Evolutionary conservation across 2,888 invertebrate genomes (phyloP).

Genomic region (Melinaea menophilus): DNA sequence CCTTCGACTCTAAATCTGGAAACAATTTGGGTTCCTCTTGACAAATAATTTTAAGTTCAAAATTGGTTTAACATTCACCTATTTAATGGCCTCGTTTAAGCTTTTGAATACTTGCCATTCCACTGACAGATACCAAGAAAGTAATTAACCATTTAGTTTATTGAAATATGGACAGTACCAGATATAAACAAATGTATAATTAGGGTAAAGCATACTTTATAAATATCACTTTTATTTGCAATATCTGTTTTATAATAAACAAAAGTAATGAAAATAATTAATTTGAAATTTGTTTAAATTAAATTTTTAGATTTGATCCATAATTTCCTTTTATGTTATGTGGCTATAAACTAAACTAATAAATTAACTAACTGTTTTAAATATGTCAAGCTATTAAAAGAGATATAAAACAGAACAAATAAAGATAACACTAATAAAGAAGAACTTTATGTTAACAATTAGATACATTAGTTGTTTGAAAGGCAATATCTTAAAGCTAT

Average conservation of each 20-base stretch:
- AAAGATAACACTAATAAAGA: conserved; percentile 27
- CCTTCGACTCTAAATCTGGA: conserved; percentile 70
- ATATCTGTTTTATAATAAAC: too few relatives aligned
- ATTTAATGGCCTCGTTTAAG: conserved; percentile 56
- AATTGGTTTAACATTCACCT: conserved; percentile 62
- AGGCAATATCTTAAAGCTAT: conserved; percentile 28
- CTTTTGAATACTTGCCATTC: conserved; percentile 45
- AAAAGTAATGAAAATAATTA: too few relatives aligned
- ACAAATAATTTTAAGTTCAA: conserved; percentile 69
- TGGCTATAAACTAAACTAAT: conserved; percentile 14
- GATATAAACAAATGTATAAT: neutral
- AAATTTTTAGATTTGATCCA: neutral
- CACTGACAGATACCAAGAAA: conserved; percentile 26
- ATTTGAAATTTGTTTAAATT: too few relatives aligned
- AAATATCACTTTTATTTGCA: neutral
- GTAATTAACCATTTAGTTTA: conserved; percentile 20
- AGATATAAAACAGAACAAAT: conserved; percentile 22
- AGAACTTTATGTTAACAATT: conserved; percentile 31
- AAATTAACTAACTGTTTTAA: conserved; percentile 17
- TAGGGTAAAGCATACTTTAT: neutral
- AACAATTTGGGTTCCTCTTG: conserved; percentile 67
- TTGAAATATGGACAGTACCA: neutral
- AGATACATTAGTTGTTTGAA: conserved; percentile 25
- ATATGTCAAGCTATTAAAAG: conserved; percentile 25
- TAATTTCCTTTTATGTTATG: neutral